Evolutionary conservation across 1,140 invertebrate genomes (phyloP).

Genomic region (Drosophila mayri): DNA sequence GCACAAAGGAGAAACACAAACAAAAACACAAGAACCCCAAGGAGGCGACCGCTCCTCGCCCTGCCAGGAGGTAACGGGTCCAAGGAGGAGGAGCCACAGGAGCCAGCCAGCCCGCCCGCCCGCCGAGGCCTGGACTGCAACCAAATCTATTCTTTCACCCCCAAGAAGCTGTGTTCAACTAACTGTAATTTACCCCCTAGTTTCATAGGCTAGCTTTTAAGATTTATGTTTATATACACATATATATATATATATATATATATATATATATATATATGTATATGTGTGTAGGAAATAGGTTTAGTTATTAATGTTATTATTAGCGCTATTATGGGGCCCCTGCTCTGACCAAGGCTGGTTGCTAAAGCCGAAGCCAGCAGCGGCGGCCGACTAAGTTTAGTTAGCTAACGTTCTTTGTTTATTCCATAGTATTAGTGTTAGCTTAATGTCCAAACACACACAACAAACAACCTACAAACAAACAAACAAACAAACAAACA

Average conservation of each 20-base stretch:
- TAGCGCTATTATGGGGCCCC: constrained; percentile 7
- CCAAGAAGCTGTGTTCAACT: constrained; percentile 84
- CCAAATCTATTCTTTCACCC: constrained; percentile 84
- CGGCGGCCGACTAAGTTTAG: constrained; percentile 22
- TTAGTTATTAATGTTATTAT: constrained; percentile 18
- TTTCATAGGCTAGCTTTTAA: background rate
- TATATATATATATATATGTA: background rate
- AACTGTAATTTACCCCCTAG: constrained; percentile 48
- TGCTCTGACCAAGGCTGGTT: background rate
- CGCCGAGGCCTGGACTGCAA: constrained; percentile 32
- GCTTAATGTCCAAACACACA: constrained; percentile 47
- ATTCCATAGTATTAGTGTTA: constrained; percentile 49
- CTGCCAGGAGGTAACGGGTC: background rate
- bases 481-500: constrained; percentile 51
- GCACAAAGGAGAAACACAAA: background rate
- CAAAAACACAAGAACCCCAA: background rate
- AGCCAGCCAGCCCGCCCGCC: constrained; percentile 6
- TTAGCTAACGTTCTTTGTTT: constrained; percentile 60
- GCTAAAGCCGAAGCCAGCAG: background rate
- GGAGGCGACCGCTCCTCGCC: constrained; percentile 5
- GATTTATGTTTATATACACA: constrained; percentile 37
- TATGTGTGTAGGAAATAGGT: background rate
- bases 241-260: background rate
- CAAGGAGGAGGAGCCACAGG: constrained; percentile 4
- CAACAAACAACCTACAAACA: constrained; percentile 35